These are phyloP conservation scores for Stichodactyla helianthus DNA, from an alignment of 64 coral and sea anemone species.

Conservation along the genomic window DNA sequence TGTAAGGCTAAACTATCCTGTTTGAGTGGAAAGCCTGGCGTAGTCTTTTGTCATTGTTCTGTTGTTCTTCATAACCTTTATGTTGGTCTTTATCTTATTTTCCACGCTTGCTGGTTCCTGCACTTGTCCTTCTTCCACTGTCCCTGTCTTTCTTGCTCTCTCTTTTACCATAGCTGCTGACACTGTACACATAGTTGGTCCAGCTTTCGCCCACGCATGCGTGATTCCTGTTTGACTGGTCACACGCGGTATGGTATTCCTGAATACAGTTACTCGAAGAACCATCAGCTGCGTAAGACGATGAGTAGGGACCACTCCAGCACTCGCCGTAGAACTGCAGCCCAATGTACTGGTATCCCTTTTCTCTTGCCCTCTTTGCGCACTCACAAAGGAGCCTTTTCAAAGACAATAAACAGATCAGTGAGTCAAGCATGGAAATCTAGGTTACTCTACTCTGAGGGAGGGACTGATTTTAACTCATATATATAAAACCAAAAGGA, in stretches of 20 bases:
- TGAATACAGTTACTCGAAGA: background rate
- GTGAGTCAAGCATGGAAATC: background rate
- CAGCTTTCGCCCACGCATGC: background rate
- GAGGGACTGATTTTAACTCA: too few species aligned
- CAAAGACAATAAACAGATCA: background rate
- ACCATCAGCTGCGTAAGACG: background rate
- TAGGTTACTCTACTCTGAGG: background rate
- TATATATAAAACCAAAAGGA: too few species aligned
- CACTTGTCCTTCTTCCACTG: too few species aligned
- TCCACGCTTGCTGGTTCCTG: too few species aligned
- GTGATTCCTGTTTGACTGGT: background rate
- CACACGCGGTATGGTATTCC: background rate
- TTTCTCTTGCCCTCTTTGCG: background rate
- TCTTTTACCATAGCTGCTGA: background rate
- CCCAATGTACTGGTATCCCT: conserved; percentile 14
- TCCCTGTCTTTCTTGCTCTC: too few species aligned
- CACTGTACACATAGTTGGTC: conserved; percentile 1
- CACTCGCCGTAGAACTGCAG: conserved; percentile 32
- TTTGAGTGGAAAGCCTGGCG: too few species aligned
- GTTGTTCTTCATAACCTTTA: too few species aligned
- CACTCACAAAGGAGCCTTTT: conserved; percentile 4
- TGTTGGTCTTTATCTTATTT: too few species aligned
- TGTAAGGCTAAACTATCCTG: too few species aligned
- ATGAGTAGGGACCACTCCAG: conserved; percentile 2
- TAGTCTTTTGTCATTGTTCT: too few species aligned